These are phyloP conservation scores for Hemistola chrysoprasaria DNA, from an alignment of 2,888 invertebrate species.

Conservation along the genomic window DNA sequence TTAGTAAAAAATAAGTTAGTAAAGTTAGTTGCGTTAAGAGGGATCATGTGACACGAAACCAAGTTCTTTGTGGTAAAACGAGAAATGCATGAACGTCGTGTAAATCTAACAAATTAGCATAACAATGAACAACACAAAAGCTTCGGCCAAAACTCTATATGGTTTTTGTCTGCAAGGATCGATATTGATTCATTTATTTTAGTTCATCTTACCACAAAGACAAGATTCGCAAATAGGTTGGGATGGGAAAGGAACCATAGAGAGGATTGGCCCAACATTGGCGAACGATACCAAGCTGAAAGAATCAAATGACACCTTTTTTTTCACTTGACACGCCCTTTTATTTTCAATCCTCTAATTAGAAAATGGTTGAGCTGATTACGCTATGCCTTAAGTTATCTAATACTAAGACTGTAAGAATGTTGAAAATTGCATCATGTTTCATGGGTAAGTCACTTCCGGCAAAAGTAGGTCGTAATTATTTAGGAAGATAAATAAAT, in stretches of 20 bases:
- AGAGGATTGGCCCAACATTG: constrained; percentile 76
- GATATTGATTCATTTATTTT: constrained; percentile 11
- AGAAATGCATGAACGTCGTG: constrained; percentile 6
- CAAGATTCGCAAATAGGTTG: constrained; percentile 32
- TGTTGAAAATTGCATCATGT: not conserved
- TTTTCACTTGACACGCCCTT: constrained; percentile 5
- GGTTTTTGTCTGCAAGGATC: constrained; percentile 35
- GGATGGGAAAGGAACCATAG: constrained; percentile 58
- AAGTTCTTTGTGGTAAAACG: constrained; percentile 25
- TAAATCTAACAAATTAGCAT: constrained; percentile 10
- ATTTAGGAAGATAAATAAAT: constrained; percentile 1
- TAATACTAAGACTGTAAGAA: too few relatives aligned
- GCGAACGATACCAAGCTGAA: constrained; percentile 49
- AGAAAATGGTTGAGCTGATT: too few relatives aligned
- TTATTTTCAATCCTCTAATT: too few relatives aligned
- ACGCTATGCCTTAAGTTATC: too few relatives aligned
- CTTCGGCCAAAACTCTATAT: constrained; percentile 77
- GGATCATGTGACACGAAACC: constrained; percentile 3
- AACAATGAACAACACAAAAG: constrained; percentile 48
- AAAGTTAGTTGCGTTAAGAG: not conserved
- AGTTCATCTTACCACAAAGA: constrained; percentile 29
- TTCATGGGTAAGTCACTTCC: not conserved
- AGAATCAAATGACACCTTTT: constrained; percentile 58
- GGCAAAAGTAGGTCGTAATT: not conserved
- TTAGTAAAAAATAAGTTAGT: too few relatives aligned